Evolutionary conservation across 1,140 invertebrate genomes (phyloP), one percentile per base, ranked within the genome.

Genomic region (Alviniconcha marisindica): DNA sequence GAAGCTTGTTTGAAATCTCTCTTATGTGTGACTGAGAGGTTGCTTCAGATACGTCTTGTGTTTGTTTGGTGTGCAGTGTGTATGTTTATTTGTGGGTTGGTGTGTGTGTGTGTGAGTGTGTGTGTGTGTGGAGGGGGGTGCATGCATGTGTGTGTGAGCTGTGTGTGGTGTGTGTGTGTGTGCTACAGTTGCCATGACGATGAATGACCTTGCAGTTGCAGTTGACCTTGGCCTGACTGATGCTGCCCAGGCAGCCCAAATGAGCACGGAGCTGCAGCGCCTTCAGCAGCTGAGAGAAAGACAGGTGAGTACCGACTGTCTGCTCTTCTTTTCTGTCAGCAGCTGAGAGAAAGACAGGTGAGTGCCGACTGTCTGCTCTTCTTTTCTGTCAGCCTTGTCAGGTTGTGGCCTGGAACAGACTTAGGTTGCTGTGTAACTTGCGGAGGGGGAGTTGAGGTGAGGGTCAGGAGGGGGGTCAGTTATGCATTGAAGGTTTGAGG

Each of bases 211-310:
- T 81, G 54, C 63, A 84, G 44, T 87, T 87, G 31, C 81, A 89
- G 88, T 85, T 28, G 89, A 90, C 69, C 76, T 87, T 28, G 90
- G 90, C 66, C 54, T 90, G 33, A 89, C 88, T 84, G 90, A 90
- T 40, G 89, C 88, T 21, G 88, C 88, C 51, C 88, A 88, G 40
- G 90, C 89, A 18, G 85, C 81, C 1, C 88, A 89, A 79, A 78
- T 90, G 36, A 88, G 87, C 71, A 74, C 81, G 73, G 89, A 90
- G 44, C 81, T 89, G 33, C 83, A 66, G 15, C 60, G 88, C 14
- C 86, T 91, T 44, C 89, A 89, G 71, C 83, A 89, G 74, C 85
- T 90, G 2, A 74, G 89, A 76, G 83, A 88, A 7, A 85, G 86
- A 76, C 83, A 88, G 80, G 85, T 83, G 24, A 1, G 78, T 28